Percentiles rank a stretch among this genome's conserved stretches.
phyloP scores from a whole-genome alignment of 2,113 vertebrate genomes.

The Ciconia boyciana region DNA sequence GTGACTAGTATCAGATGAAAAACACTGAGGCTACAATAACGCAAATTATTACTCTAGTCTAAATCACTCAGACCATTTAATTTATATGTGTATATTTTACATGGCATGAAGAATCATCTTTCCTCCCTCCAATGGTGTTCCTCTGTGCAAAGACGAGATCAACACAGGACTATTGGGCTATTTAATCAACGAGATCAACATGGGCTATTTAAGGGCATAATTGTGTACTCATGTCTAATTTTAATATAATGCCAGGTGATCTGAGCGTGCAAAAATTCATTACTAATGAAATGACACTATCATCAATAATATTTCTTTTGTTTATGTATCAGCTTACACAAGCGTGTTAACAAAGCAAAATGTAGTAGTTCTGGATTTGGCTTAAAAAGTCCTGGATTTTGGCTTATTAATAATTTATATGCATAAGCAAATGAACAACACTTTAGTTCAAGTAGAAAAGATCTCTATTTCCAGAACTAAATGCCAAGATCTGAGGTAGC shows the following conservation, averaged over 20 bases:
- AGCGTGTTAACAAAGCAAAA: background rate
- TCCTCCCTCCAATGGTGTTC: background rate
- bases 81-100: background rate
- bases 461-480: background rate
- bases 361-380: background rate
- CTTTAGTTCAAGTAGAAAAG: background rate
- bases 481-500: background rate
- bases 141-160: background rate
- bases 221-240: background rate
- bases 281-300: background rate
- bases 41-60: background rate
- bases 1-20: background rate
- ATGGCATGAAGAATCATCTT: background rate
- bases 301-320: background rate
- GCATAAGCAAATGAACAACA: background rate
- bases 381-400: background rate
- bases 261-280: background rate
- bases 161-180: background rate
- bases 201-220: background rate
- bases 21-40: background rate
- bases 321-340: background rate
- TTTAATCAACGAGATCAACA: too few relatives aligned
- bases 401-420: background rate
- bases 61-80: background rate
- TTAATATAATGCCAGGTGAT: background rate